Evolutionary conservation across 2,113 vertebrate genomes (phyloP).

Genomic region (Notothenia coriiceps): DNA sequence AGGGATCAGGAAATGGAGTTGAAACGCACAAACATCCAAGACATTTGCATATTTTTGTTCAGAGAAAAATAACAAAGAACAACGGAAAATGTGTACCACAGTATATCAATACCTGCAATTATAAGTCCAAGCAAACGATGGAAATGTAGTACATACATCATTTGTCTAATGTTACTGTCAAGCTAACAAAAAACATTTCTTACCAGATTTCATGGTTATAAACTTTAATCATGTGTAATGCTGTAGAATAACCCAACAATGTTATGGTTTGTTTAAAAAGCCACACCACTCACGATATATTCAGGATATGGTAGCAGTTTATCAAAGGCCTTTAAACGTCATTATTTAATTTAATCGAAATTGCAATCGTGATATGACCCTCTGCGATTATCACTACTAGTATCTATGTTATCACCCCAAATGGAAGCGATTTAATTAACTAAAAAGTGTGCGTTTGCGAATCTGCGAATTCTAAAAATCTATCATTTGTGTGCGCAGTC

Average conservation of each 20-base stretch:
- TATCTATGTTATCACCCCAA: too few relatives aligned
- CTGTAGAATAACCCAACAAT: constrained; percentile 1
- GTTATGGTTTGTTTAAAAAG: constrained; percentile 27
- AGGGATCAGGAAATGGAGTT: constrained; percentile 49
- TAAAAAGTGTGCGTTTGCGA: too few relatives aligned
- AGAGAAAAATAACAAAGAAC: background rate
- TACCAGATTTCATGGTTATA: background rate
- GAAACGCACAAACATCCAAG: constrained; percentile 24
- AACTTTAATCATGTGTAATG: too few relatives aligned
- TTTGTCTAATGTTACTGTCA: background rate
- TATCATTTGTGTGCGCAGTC: too few relatives aligned
- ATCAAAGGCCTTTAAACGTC: background rate
- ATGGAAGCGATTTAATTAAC: too few relatives aligned
- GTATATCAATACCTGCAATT: background rate
- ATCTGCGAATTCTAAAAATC: too few relatives aligned
- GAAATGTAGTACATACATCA: background rate
- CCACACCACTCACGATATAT: constrained; percentile 42
- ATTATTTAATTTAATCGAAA: too few relatives aligned
- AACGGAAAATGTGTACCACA: background rate
- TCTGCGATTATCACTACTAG: too few relatives aligned
- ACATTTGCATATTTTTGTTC: background rate
- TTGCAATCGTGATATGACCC: too few relatives aligned
- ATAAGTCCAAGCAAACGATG: background rate
- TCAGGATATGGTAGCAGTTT: background rate
- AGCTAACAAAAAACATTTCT: background rate